Evolutionary conservation across 2,888 invertebrate genomes (phyloP), one percentile per base, ranked within the genome.

Genomic region (Clivina fossor): DNA sequence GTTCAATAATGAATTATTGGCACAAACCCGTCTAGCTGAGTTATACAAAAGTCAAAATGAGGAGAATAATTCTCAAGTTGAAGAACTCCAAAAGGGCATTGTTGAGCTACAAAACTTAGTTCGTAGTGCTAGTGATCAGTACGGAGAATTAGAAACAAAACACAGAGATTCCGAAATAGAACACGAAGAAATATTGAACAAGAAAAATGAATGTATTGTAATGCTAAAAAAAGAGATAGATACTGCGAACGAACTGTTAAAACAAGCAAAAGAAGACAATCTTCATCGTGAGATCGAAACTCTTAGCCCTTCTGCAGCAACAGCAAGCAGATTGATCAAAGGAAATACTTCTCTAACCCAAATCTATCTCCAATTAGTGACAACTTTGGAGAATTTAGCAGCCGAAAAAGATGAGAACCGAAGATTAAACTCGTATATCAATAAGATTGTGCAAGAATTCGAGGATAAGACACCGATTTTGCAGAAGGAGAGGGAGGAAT

Each of bases 291-390:
- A 87, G 47, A 79, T 92, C 48, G 89, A 86, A 69, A 84, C 85
- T 65, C 71, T 91, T 59, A 90, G 91, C 16, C 94, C 95, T 26
- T 85, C 90, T n/a, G 95, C 95, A 4, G 91, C 93, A 3, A 84
- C 89, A 35, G 88, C 93, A 3, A 90, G 90, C 68, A 85, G 86
- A 65, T 79, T 94, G 28, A 78, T 95, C 11, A 90, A 92, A 70
- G 86, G 90, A 9, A 93, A 93, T 35, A 85, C 93, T 81, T 88
- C 93, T 2, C 77, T 96, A 9, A 95, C 96, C 0, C 92, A 95
- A 74, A 84, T 97, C 58, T 97, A 96, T 74, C 86, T 89, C 1
- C 85, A 93, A 67, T 85, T 93, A 68, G 88, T 91, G 0, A 84
- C 86, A 65, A 80, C 84, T 1, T 80, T 84, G 8, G 91, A 94